Base-by-base conservation (phyloP, 35 echinoderm and acorn worm species). In the Heliocidaris erythrogramma region DNA sequence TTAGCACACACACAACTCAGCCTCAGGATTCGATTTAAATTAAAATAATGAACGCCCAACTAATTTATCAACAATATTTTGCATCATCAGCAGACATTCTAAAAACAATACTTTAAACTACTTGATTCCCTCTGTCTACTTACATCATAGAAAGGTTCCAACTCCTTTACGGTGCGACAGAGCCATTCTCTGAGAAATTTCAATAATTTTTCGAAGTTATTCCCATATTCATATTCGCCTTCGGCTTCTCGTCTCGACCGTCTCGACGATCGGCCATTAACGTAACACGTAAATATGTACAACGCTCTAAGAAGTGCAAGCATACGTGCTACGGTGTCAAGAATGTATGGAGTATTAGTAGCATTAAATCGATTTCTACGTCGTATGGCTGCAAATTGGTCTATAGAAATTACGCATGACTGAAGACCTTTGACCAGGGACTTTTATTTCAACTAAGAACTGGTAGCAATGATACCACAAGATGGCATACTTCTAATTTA, bases 391-490 rank as follows among this genome's bases (percentile, higher is more conserved):
- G 27, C 65, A 78, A 78, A 7, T 7, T 78, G 18, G 3, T 24
- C 14, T 78, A 78, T 0, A 17, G 24, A n/a, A n/a, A 27, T 27
- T 18, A 78, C 65, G 65, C 65, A 78, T 78, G 65, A 78, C 65
- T 27, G 27, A 78, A 78, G 65, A 78, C 65, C 65, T 78, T 78
- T 78, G 65, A 78, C 65, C 65, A 78, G 65, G 65, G 65, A 78
- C 65, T 78, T 78, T n/a, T n/a, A n/a, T n/a, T 78, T 78, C 21
- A 78, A 78, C 65, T 78, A 27, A 7, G 65, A 78, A 78, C 27
- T 78, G 65, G 21, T 78, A 78, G 21, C 65, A 78, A 78, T 6
- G 65, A 21, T n/a, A 78, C 65, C 65, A 78, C 65, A 78, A 78
- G 65, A 78, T 78, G 65, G 65, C 65, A 78, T 78, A 17, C 21